A percentile compares a stretch with the other conserved stretches of the same genome.
Conservation (phyloP, 2,113 vertebrate genomes). For the Tautogolabrus adspersus region DNA sequence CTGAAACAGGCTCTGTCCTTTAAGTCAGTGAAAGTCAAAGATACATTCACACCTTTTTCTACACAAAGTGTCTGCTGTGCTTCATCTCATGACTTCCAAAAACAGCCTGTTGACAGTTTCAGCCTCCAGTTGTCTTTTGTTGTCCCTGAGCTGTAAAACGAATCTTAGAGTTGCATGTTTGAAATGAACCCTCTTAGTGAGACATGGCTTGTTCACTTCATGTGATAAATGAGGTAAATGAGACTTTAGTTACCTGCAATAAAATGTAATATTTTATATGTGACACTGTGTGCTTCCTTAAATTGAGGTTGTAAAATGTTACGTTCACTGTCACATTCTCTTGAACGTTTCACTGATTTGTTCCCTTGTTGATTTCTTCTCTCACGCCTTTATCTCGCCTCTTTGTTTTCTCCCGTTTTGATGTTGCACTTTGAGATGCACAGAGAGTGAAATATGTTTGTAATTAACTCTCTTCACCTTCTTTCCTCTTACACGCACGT, state of each 20-base stretch:
- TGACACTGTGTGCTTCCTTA: background rate
- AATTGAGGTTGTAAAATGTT: background rate
- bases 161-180: slow-evolving; percentile 2
- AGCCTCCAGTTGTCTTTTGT: slow-evolving; percentile 33
- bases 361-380: background rate
- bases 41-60: background rate
- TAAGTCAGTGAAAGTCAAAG: slow-evolving; percentile 3
- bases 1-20: no score
- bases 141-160: slow-evolving; percentile 39
- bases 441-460: background rate
- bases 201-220: background rate
- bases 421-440: slow-evolving; percentile 12
- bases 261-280: background rate
- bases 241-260: background rate
- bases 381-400: background rate
- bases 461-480: background rate
- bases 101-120: slow-evolving; percentile 4
- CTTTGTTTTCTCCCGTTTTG: background rate
- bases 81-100: background rate
- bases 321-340: background rate
- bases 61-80: no score
- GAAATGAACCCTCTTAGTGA: background rate
- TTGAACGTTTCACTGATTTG: background rate
- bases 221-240: background rate
- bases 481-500: background rate